Base-by-base conservation (phyloP, 2,888 invertebrate genomes). In the Amblyteles armatorius region DNA sequence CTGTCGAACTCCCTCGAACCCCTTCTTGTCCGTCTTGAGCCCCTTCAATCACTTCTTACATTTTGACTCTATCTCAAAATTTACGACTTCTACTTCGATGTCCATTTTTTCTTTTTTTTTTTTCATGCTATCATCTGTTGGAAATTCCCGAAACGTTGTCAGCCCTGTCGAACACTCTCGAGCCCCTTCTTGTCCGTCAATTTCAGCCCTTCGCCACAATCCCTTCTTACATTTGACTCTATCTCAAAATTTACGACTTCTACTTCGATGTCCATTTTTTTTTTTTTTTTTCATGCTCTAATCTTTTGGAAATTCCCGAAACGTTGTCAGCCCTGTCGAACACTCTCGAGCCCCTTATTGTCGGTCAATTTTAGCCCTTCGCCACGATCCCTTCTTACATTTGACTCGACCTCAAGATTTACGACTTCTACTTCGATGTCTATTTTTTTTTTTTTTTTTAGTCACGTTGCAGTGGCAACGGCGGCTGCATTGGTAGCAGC, bases 361-460 rank as follows among this genome's bases (percentile, higher is more conserved):
- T 3, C 3, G 3, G 22, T 9, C 26, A n/a, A 55, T 50, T 76
- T 36, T 13, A 16, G 65, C 36, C 9, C 65, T 52, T 48, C 13
- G 19, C 36, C 5, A 13, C 33, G 16, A 22, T 9, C 9, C 4
- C 63, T n/a, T 74, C 48, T 65, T 50, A 13, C 33, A 11, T 52
- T 52, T 13, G 2, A 67, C 50, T 52, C 40, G 36, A 50, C 67
- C 63, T 65, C 50, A 2, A 40, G 16, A 40, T 50, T 67, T 40
- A 16, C 65, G 2, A 65, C 7, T 6, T 33, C 19, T 19, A 65
- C 16, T 36, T 36, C n/a, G n/a, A 19, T 36, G 6, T 48, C 26
- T 16, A 9, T 40, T 80, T 36, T 50, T 22, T 74, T 1, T 60
- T 50, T 57, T 57, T 48, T 40, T 63, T 44, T 63, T 81, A 19